Evolutionary conservation across 2,797 vertebrate species (phyloP).

Genomic region (Gobionotothen gibberifrons): DNA sequence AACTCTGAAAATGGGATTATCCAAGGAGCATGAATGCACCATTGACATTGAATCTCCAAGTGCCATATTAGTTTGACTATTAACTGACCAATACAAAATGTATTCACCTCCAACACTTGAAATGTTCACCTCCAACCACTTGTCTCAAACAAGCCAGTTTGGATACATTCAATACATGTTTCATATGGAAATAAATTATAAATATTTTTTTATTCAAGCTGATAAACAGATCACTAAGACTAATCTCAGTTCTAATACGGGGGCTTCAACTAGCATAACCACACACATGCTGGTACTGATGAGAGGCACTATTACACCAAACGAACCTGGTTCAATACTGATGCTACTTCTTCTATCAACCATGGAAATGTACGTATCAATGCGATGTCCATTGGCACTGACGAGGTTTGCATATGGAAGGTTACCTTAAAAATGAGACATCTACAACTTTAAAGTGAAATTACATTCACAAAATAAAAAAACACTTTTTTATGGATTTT

Average conservation of each 20-base stretch:
- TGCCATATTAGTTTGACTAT: not conserved
- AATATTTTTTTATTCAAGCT: constrained; percentile 8
- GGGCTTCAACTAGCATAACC: constrained; percentile 39
- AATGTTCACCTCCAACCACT: not conserved
- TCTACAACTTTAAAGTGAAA: constrained; percentile 23
- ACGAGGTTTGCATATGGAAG: constrained; percentile 15
- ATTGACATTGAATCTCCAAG: no score
- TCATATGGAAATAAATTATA: constrained; percentile 4
- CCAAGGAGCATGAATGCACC: no score
- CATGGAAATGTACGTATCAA: constrained; percentile 24
- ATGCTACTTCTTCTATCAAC: constrained; percentile 41
- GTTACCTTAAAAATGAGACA: constrained; percentile 26
- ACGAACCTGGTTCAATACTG: constrained; percentile 51
- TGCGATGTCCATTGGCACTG: constrained; percentile 40
- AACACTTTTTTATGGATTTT: constrained; percentile 23
- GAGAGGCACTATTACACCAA: constrained; percentile 65
- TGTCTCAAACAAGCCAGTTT: constrained; percentile 11
- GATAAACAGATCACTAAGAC: constrained; percentile 13
- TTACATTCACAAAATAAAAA: constrained; percentile 26
- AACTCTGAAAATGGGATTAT: no score
- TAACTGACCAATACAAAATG: constrained; percentile 6
- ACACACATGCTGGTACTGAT: constrained; percentile 64
- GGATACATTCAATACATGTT: constrained; percentile 24
- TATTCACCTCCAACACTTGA: not conserved
- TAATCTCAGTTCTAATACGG: constrained; percentile 11